phyloP scores from a whole-genome alignment of 2,113 vertebrate species.

The Myotis davidii region DNA sequence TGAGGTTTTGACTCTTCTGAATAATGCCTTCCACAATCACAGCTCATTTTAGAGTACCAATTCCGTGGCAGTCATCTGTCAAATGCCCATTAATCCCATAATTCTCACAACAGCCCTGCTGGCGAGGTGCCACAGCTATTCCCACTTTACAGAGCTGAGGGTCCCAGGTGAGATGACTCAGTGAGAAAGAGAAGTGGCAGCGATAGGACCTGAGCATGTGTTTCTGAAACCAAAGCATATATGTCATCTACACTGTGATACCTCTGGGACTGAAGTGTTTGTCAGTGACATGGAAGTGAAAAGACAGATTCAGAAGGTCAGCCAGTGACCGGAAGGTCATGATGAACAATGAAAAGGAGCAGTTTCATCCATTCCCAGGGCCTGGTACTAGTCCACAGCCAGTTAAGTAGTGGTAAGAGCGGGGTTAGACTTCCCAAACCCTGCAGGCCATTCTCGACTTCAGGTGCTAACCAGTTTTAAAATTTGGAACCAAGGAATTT shows the following conservation, averaged over 20 bases:
- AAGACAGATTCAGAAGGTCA: neutral
- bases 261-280: neutral
- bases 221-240: neutral
- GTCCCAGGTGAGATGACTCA: neutral
- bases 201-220: neutral
- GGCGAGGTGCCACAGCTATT: neutral
- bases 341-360: neutral
- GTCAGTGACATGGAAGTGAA: fast-evolving
- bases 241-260: neutral
- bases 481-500: neutral
- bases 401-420: neutral
- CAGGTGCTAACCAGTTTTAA: neutral
- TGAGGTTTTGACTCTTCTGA: neutral
- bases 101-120: neutral
- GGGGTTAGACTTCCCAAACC: neutral
- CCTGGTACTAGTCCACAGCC: neutral
- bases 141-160: neutral
- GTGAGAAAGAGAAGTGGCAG: neutral
- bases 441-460: neutral
- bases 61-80: neutral
- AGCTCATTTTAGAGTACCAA: neutral
- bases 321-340: neutral
- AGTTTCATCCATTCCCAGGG: neutral
- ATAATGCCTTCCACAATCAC: neutral
- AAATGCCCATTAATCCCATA: neutral